Conservation (phyloP, 2,113 vertebrate genomes). For the Phalacrocorax aristotelis region DNA sequence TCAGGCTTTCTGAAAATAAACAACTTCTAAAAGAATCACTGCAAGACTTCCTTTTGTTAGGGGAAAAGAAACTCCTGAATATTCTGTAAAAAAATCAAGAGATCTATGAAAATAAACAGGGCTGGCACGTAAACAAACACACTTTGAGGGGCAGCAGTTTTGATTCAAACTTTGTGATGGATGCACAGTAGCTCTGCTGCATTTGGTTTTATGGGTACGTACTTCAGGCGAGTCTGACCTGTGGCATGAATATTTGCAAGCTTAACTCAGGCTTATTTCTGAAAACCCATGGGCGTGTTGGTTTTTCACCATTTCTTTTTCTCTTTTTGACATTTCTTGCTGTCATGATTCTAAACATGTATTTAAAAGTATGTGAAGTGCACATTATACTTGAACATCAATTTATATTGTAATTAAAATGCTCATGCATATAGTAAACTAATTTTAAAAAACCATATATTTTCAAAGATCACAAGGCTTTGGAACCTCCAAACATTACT, state of each 20-base stretch:
- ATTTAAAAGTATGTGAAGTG: neutral
- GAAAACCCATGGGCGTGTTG: neutral
- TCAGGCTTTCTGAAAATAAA: neutral
- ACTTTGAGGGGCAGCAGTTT: fast-evolving
- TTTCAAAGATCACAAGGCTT: neutral
- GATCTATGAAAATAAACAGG: neutral
- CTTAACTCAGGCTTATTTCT: neutral
- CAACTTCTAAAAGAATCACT: neutral
- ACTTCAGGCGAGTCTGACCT: neutral
- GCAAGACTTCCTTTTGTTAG: slow-evolving; percentile 4
- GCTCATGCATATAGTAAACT: neutral
- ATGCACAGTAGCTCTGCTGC: neutral
- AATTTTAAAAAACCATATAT: neutral
- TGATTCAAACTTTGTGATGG: neutral
- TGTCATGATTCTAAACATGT: neutral
- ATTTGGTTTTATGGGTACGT: neutral
- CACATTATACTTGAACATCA: neutral
- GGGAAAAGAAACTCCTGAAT: neutral
- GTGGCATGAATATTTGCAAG: neutral
- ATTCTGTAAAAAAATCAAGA: neutral
- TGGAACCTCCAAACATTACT: neutral
- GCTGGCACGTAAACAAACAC: neutral
- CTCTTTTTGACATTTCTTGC: neutral
- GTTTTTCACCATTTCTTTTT: neutral
- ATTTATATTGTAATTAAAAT: neutral